phyloP scores from a whole-genome alignment of 2,113 vertebrate genomes.

The Hiodon tergisus region DNA sequence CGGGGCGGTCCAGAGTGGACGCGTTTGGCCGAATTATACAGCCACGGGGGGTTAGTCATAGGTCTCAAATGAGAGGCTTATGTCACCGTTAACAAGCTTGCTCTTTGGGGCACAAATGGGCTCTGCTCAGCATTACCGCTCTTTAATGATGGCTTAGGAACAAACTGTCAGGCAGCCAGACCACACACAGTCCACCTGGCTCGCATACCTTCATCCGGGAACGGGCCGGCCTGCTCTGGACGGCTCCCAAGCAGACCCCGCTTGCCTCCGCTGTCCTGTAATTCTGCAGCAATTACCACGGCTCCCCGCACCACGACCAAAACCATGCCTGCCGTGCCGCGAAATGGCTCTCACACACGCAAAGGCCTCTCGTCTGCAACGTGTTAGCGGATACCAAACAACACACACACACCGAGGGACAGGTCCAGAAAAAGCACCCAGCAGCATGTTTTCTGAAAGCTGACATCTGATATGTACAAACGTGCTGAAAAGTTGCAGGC shows the following conservation, averaged over 20 bases:
- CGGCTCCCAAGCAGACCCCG: not conserved
- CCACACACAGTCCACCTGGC: not conserved
- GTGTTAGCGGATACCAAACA: not conserved
- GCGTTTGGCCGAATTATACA: not conserved
- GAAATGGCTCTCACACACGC: not conserved
- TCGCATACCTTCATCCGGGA: not conserved
- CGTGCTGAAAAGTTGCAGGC: not conserved
- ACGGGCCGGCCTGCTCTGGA: not conserved
- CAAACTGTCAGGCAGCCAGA: not conserved
- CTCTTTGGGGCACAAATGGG: not conserved
- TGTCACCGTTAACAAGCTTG: conserved; percentile 1
- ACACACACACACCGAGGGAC: not conserved
- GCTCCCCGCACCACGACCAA: not conserved
- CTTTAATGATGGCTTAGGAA: not conserved
- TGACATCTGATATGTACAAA: not conserved
- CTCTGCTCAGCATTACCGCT: not conserved
- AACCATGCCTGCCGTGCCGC: too few relatives aligned
- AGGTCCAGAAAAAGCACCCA: not conserved
- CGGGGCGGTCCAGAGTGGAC: not conserved
- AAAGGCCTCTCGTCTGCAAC: not conserved
- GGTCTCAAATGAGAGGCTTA: not conserved
- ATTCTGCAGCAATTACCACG: not conserved
- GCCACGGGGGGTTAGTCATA: not conserved
- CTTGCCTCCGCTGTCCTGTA: not conserved
- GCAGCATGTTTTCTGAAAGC: not conserved